Evolutionary conservation across 2,888 invertebrate species (phyloP), one percentile per base, ranked within the genome.

Genomic region (Platycheirus albimanus): DNA sequence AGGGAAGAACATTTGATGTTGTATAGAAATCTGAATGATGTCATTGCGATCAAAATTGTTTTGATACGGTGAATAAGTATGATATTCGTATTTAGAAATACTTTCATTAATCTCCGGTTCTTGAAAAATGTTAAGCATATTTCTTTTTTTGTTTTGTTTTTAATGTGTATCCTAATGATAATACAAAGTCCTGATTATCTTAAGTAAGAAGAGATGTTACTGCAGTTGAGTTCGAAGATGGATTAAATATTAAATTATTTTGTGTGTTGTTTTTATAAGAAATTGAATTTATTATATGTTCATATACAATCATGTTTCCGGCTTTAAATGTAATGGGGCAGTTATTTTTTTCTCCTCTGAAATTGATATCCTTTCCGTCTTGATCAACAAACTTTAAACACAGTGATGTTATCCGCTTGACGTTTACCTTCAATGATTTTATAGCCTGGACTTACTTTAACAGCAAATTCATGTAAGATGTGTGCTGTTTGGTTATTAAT

Each of bases 391-490:
- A 4, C 6, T 24, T 24, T 24, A 24, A 24, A 24, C 24, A 24
- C n/a, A n/a, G n/a, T n/a, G n/a, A n/a, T n/a, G n/a, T n/a, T n/a
- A n/a, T n/a, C n/a, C n/a, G n/a, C n/a, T n/a, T n/a, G n/a, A n/a
- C n/a, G n/a, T n/a, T n/a, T n/a, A n/a, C n/a, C n/a, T n/a, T n/a
- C n/a, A n/a, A n/a, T n/a, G n/a, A n/a, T n/a, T n/a, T n/a, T n/a
- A n/a, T n/a, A n/a, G n/a, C n/a, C n/a, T n/a, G n/a, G n/a, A n/a
- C n/a, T n/a, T n/a, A n/a, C n/a, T n/a, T n/a, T n/a, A n/a, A n/a
- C n/a, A n/a, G n/a, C n/a, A n/a, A n/a, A n/a, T n/a, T n/a, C n/a
- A 66, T 89, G 87, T 56, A 89, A 86, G 3, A 86, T 87, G 58
- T 90, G 88, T 17, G 86, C 85, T 19, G 74, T 85, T 64, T 79